Conservation (phyloP, 2,113 vertebrate genomes). For the Coracopsis vasa region DNA sequence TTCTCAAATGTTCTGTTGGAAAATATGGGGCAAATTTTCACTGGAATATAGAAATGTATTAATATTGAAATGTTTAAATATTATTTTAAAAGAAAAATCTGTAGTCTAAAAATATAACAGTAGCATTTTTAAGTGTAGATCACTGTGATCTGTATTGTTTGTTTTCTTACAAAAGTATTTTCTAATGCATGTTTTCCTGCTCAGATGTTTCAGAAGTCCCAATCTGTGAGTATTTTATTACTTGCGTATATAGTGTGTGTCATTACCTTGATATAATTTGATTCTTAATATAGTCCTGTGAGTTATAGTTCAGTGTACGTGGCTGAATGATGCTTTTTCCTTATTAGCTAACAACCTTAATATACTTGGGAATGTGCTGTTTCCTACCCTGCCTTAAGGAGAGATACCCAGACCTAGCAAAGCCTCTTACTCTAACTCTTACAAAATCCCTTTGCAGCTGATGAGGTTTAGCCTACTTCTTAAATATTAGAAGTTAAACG, state of each 20-base stretch:
- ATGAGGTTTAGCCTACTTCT: neutral
- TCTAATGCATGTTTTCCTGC: neutral
- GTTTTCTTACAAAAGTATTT: neutral
- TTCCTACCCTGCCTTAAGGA: neutral
- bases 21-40: neutral
- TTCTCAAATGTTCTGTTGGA: neutral
- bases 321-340: neutral
- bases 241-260: neutral
- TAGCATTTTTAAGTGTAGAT: neutral
- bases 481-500: neutral
- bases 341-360: neutral
- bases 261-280: neutral
- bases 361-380: neutral
- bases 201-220: neutral
- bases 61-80: neutral
- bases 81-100: neutral
- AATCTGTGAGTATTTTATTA: neutral
- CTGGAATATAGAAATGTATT: neutral
- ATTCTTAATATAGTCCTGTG: neutral
- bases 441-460: neutral
- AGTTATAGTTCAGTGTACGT: neutral
- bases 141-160: neutral
- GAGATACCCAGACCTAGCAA: neutral
- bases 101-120: neutral
- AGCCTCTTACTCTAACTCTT: neutral